Base-by-base conservation (phyloP, 2,113 vertebrate species). In the Amphiprion ocellaris region DNA sequence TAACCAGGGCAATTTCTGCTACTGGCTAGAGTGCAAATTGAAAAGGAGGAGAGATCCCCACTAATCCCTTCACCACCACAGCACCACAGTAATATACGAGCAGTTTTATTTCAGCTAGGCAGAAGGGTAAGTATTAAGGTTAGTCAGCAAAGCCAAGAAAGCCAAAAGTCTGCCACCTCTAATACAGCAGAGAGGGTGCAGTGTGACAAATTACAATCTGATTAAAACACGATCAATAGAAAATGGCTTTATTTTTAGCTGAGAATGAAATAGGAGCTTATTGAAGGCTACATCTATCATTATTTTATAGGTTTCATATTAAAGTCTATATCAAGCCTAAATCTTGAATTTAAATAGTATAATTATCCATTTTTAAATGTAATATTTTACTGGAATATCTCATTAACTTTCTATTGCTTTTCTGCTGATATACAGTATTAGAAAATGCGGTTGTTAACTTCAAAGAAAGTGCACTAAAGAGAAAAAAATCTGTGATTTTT, bases 81-180 rank as follows among this genome's bases (percentile, higher is more conserved):
- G 37, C 60, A 37, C 70, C 62, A 54, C 62, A 82, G 65, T 62
- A 79, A 85, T 67, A 67, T 87, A 82, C 12, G 17, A 83, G 86
- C 56, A 74, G 78, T 59, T 74, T 66, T 86, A 89, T 85, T 84
- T 86, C 50, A 75, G 62, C 69, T 81, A 66, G 87, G 81, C 80
- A 83, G 55, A 52, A 82, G 49, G 47, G 73, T 55, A 67, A 63
- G 54, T 21, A 79, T 84, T 72, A 69, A 63, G 68, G 69, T 79
- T 63, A 79, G 58, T 24, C 15, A 24, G 7, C 69, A 16, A 26
- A 26, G 41, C 58, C 17, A 60, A 50, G 26, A 37, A 41, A 14
- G 53, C 53, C 53, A 77, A 68, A 37, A 70, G 24, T 70, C 77
- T 73, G 66, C 55, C 64, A 39, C 81, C 44, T 76, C 64, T 69